Conservation (phyloP, 1,140 invertebrate genomes). For the Oedothorax gibbosus region DNA sequence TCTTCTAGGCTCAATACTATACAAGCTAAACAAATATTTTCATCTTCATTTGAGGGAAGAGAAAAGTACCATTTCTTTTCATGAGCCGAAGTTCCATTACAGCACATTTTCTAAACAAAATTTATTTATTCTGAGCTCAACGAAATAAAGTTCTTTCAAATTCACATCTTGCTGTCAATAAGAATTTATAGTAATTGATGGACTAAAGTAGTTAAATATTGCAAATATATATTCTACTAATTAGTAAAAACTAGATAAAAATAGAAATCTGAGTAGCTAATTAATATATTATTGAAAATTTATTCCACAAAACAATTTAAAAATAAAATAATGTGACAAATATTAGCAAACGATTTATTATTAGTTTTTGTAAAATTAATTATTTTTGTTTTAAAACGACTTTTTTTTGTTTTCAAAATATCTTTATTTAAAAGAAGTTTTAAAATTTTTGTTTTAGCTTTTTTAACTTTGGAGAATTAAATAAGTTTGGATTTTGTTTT, state of each 20-base stretch:
- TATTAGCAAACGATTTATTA: background rate
- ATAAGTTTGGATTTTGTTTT: too few relatives aligned
- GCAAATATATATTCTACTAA: too few relatives aligned
- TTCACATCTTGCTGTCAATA: too few relatives aligned
- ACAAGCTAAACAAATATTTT: conserved; percentile 40
- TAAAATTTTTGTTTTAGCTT: background rate
- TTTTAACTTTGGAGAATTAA: too few relatives aligned
- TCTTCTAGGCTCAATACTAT: conserved; percentile 32
- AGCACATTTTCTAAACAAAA: background rate
- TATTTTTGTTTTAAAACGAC: background rate
- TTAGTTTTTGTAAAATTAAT: background rate
- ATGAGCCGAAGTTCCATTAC: background rate
- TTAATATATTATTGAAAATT: background rate
- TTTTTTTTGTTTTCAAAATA: background rate
- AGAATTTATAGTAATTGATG: too few relatives aligned
- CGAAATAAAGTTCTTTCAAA: too few relatives aligned
- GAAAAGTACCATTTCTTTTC: conserved; percentile 27
- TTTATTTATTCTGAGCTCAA: background rate
- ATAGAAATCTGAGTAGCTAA: too few relatives aligned
- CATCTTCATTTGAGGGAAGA: background rate
- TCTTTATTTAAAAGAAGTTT: background rate
- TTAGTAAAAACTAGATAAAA: too few relatives aligned
- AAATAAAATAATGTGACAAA: background rate
- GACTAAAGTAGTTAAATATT: too few relatives aligned
- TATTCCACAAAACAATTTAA: background rate